These are phyloP conservation scores for Oncopodura yosiiana DNA, from an alignment of 1,140 invertebrate species.

Conservation along the genomic window DNA sequence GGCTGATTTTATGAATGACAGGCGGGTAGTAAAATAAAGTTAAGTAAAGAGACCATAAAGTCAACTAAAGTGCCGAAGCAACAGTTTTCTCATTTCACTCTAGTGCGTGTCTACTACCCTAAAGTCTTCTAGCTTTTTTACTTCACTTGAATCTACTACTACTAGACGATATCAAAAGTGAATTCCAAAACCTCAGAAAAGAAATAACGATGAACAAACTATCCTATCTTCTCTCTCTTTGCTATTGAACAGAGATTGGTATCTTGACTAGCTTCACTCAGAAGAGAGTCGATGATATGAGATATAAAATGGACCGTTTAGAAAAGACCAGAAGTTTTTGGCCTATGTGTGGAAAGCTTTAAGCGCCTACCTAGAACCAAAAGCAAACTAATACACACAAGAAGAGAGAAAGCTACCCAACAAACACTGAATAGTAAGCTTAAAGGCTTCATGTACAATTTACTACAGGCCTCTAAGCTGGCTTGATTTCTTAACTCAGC, in stretches of 20 bases:
- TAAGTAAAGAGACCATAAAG: neutral
- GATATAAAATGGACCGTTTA: constrained; percentile 31
- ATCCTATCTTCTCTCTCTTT: constrained; percentile 20
- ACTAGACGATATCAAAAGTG: constrained; percentile 3
- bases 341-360: neutral
- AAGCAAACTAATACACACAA: neutral
- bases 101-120: neutral
- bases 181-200: neutral
- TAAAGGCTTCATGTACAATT: too few relatives aligned
- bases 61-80: constrained; percentile 11
- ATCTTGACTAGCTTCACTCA: neutral
- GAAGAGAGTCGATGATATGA: neutral
- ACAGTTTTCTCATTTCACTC: too few relatives aligned
- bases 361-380: neutral
- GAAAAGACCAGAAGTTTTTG: constrained; percentile 14
- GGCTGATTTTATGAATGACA: constrained; percentile 22
- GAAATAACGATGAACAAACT: neutral
- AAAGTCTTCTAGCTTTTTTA: constrained; percentile 4
- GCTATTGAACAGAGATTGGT: constrained; percentile 5
- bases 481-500: too few relatives aligned
- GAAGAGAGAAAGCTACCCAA: constrained; percentile 1
- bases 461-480: too few relatives aligned
- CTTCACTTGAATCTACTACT: constrained; percentile 12
- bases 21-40: constrained; percentile 11
- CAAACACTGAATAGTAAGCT: too few relatives aligned